These are phyloP conservation scores for Sinocyclocheilus rhinocerous DNA, from an alignment of 2,113 vertebrate species.

Conservation along the genomic window DNA sequence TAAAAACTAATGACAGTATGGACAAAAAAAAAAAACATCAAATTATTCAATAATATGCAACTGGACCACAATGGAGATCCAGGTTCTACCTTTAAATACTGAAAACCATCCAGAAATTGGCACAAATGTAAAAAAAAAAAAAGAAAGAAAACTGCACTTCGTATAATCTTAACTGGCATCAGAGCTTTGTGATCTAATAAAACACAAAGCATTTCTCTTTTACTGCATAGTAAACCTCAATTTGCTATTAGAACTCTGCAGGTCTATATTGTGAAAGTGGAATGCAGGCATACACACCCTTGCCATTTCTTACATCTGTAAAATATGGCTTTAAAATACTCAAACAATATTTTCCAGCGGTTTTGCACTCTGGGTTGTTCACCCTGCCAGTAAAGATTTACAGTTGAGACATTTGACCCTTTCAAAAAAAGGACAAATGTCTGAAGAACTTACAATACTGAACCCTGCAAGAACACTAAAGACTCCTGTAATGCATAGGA, in stretches of 20 bases:
- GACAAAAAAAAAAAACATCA: too few relatives aligned
- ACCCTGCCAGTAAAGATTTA: constrained; percentile 21
- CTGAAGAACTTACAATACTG: not conserved
- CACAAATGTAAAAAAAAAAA: too few relatives aligned
- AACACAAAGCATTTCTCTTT: not conserved
- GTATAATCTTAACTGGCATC: not conserved
- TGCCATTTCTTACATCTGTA: not conserved
- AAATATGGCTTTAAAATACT: not conserved
- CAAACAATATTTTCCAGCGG: not conserved
- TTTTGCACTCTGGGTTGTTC: not conserved
- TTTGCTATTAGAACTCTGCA: not conserved
- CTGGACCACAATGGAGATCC: too few relatives aligned
- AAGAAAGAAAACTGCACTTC: too few relatives aligned
- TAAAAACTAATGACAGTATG: too few relatives aligned
- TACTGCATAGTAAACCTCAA: not conserved
- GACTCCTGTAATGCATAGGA: not conserved
- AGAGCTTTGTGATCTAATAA: not conserved
- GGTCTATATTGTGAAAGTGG: not conserved
- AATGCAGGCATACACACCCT: constrained; percentile 19
- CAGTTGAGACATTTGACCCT: not conserved
- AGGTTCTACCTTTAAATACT: not conserved
- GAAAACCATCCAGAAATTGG: not conserved
- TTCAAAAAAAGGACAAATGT: not conserved
- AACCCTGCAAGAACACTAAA: not conserved
- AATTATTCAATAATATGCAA: too few relatives aligned